Conservation (phyloP, 1,140 invertebrate species). For the Neuroterus valhalla region DNA sequence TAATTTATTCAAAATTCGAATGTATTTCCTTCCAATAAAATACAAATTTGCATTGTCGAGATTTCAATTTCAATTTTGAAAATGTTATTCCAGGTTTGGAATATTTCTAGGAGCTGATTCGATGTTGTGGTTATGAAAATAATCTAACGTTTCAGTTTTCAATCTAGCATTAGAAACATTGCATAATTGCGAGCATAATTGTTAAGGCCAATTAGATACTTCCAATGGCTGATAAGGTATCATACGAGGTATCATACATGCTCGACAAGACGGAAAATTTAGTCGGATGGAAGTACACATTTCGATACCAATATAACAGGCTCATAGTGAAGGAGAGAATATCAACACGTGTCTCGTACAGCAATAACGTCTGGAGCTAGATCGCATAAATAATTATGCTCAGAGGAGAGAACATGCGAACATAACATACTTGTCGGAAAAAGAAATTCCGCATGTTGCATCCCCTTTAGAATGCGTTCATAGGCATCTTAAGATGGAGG, state of each 20-base stretch:
- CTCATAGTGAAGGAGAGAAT: conserved; percentile 16
- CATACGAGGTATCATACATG: conserved; percentile 14
- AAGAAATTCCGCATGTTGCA: conserved; percentile 29
- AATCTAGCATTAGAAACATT: not conserved
- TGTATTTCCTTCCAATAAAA: no score
- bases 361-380: not conserved
- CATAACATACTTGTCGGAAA: conserved; percentile 11
- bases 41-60: no score
- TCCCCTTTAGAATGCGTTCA: conserved; percentile 16
- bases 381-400: conserved; percentile 24
- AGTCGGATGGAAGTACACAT: not conserved
- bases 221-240: conserved; percentile 10
- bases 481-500: not conserved
- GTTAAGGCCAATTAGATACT: conserved; percentile 10
- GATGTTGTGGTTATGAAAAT: not conserved
- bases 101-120: not conserved
- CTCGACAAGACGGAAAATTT: conserved; percentile 14
- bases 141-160: not conserved
- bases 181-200: conserved; percentile 13
- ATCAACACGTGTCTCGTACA: conserved; percentile 7
- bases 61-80: no score
- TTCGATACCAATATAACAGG: conserved; percentile 22
- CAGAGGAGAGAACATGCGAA: conserved; percentile 20
- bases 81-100: not conserved
- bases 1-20: no score